Percentiles rank a stretch among this genome's conserved stretches.
Conservation (phyloP, 2,888 invertebrate genomes). For the Xiphydria camelus region DNA sequence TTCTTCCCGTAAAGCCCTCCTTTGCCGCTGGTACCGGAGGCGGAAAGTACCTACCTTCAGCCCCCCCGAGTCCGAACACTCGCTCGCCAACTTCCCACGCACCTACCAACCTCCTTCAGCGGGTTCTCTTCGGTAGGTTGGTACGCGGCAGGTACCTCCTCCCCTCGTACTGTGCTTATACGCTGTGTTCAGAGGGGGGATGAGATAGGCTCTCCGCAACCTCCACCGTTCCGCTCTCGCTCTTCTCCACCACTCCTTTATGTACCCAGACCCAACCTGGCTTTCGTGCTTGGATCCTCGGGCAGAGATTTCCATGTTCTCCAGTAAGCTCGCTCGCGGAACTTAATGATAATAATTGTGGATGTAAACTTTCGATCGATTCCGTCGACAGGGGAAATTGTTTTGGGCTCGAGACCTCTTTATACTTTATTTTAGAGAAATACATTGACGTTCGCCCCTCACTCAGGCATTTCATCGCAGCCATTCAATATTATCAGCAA, state of each 20-base stretch:
- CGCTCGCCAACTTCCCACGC: slow-evolving; percentile 25
- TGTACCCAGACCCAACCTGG: slow-evolving; percentile 20
- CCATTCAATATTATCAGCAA: too few species aligned
- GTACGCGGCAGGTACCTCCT: background rate
- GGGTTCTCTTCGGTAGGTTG: slow-evolving; percentile 8
- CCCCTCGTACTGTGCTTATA: slow-evolving; percentile 6
- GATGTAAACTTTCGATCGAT: background rate
- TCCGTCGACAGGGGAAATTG: too few species aligned
- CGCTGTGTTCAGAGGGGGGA: too few species aligned
- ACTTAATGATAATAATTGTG: background rate
- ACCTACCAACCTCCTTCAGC: slow-evolving; percentile 20
- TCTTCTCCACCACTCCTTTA: slow-evolving; percentile 21
- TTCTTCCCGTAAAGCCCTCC: slow-evolving; percentile 35
- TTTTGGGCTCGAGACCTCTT: too few species aligned
- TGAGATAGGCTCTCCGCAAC: too few species aligned
- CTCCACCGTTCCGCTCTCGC: too few species aligned
- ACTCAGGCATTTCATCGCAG: too few species aligned
- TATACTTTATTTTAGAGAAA: too few species aligned
- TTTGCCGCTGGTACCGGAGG: slow-evolving; percentile 28
- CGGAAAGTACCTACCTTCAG: slow-evolving; percentile 36
- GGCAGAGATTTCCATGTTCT: slow-evolving; percentile 1
- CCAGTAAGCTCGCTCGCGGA: background rate
- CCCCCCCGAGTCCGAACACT: slow-evolving; percentile 35
- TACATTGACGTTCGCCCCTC: too few species aligned
- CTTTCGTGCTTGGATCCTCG: slow-evolving; percentile 7